Evolutionary conservation across 64 coral and sea anemone genomes (phyloP).

Genomic region (Exaiptasia diaphana): DNA sequence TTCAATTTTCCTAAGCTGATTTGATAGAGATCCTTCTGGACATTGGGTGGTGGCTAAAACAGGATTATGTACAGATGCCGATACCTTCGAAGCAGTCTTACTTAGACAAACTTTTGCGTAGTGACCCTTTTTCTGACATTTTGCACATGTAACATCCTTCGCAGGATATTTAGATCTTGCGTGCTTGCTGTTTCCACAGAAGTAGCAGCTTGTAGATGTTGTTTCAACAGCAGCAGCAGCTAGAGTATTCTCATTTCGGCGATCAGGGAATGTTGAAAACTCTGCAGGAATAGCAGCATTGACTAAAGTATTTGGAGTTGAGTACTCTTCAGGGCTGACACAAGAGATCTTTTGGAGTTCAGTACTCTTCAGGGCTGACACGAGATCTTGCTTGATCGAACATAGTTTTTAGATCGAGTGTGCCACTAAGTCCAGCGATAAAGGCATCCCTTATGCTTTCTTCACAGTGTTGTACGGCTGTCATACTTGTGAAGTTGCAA

Average conservation of each 20-base stretch:
- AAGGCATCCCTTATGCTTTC: slow-evolving; percentile 50
- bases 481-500: slow-evolving; percentile 25
- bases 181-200: slow-evolving; percentile 26
- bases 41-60: not conserved
- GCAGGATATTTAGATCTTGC: slow-evolving; percentile 22
- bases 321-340: slow-evolving; percentile 40
- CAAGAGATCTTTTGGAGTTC: slow-evolving; percentile 23
- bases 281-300: slow-evolving; percentile 39
- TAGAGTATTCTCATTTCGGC: not conserved
- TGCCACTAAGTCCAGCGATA: slow-evolving; percentile 39
- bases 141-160: slow-evolving; percentile 7
- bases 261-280: not conserved
- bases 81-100: slow-evolving; percentile 3
- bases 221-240: not conserved
- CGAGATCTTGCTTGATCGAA: slow-evolving; percentile 53
- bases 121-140: slow-evolving; percentile 48
- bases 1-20: slow-evolving; percentile 12
- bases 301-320: not conserved
- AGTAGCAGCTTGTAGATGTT: slow-evolving; percentile 15
- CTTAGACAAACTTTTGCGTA: slow-evolving; percentile 37
- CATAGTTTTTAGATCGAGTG: slow-evolving; percentile 54
- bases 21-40: slow-evolving; percentile 11
- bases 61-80: not conserved
- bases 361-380: slow-evolving; percentile 40
- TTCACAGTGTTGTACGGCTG: slow-evolving; percentile 24